Evolutionary conservation across 2,113 vertebrate species (phyloP).

Genomic region (Argyrosomus japonicus): DNA sequence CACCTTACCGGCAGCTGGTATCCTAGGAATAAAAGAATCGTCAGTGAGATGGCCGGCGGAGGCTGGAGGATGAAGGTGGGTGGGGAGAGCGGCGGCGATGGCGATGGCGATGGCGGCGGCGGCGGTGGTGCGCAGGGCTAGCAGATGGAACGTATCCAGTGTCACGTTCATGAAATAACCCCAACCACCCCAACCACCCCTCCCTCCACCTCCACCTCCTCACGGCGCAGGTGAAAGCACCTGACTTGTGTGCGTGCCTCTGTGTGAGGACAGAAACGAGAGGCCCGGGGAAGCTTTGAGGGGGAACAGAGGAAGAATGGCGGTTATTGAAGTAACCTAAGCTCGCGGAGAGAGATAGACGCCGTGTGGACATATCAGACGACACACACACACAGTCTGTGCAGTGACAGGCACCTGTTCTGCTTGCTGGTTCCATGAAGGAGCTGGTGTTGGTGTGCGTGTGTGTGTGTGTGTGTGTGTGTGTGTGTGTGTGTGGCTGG

Average conservation of each 20-base stretch:
- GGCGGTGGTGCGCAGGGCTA: not conserved
- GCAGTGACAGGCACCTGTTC: constrained; percentile 40
- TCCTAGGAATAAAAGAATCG: constrained; percentile 66
- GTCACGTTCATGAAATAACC: constrained; percentile 37
- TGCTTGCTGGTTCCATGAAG: constrained; percentile 38
- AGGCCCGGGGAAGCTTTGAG: constrained; percentile 15
- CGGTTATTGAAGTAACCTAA: constrained; percentile 65
- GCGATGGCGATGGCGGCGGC: not conserved
- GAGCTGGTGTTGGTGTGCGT: not conserved
- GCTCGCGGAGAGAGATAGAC: constrained; percentile 46
- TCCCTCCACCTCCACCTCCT: not conserved
- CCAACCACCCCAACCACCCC: not conserved
- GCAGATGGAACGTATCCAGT: constrained; percentile 69
- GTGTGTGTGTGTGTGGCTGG: too few species aligned
- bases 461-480: not conserved
- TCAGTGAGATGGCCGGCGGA: constrained; percentile 46
- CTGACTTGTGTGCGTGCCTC: constrained; percentile 50
- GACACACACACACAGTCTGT: constrained; percentile 24
- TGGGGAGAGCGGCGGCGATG: constrained; percentile 4
- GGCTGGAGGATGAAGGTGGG: constrained; percentile 21
- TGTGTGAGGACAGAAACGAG: constrained; percentile 38
- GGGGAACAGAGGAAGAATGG: constrained; percentile 56
- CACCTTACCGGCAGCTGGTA: constrained; percentile 80
- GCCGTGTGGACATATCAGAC: constrained; percentile 32
- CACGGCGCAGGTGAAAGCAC: constrained; percentile 69